Percentiles rank a stretch among this genome's conserved stretches.
phyloP scores from a whole-genome alignment of 2,888 invertebrate species.

The Xylophagus ater region DNA sequence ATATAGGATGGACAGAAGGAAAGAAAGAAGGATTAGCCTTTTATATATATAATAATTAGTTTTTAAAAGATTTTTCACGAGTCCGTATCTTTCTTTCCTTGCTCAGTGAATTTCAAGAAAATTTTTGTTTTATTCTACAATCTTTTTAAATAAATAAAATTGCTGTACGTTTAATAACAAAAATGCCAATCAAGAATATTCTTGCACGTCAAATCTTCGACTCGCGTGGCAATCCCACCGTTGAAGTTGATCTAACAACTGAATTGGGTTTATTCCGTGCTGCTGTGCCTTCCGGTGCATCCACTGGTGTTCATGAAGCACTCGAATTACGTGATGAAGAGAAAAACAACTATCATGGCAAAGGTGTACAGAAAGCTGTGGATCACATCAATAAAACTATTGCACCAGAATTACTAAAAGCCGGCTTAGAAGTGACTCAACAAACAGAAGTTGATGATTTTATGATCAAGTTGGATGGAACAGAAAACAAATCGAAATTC shows the following conservation, averaged over 20 bases:
- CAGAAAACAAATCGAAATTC: slow-evolving; percentile 91
- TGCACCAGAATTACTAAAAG: slow-evolving; percentile 66
- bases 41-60: too few relatives aligned
- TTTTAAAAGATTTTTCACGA: too few relatives aligned
- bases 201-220: slow-evolving; percentile 97
- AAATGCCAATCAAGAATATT: slow-evolving; percentile 84
- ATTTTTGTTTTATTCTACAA: too few relatives aligned
- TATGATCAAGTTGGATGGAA: slow-evolving; percentile 59
- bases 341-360: slow-evolving; percentile 84
- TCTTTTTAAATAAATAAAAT: too few relatives aligned
- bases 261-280: slow-evolving; percentile 80
- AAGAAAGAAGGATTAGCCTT: too few relatives aligned
- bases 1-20: too few relatives aligned
- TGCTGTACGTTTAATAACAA: too few relatives aligned
- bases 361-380: slow-evolving; percentile 89
- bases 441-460: slow-evolving; percentile 48
- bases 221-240: slow-evolving; percentile 98
- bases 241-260: slow-evolving; percentile 79
- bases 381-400: slow-evolving; percentile 77
- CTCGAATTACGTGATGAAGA: slow-evolving; percentile 90
- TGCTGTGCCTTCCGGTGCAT: slow-evolving; percentile 96
- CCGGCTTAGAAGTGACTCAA: slow-evolving; percentile 74
- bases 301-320: slow-evolving; percentile 96
- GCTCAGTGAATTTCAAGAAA: too few relatives aligned
- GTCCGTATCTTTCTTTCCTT: too few relatives aligned